These are phyloP conservation scores for Peromyscus nudipes DNA, from an alignment of 2,797 vertebrate genomes.

Conservation along the genomic window DNA sequence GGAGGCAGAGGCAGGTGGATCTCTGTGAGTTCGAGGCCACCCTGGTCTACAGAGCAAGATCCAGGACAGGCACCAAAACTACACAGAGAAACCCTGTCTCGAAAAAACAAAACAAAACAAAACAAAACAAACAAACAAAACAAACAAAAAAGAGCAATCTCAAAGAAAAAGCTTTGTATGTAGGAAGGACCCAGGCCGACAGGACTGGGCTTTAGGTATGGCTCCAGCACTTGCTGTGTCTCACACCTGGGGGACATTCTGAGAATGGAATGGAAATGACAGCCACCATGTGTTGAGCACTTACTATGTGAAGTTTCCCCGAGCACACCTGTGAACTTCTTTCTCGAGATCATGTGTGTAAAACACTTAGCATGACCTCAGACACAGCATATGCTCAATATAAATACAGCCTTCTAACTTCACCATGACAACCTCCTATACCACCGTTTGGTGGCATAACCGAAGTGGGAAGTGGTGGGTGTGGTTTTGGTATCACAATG, in stretches of 20 bases:
- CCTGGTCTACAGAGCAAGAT: too few species aligned
- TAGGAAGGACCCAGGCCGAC: background rate
- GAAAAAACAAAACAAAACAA: too few species aligned
- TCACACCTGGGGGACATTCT: background rate
- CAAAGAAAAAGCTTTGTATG: background rate
- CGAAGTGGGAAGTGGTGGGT: background rate
- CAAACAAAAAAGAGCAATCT: background rate
- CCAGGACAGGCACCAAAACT: too few species aligned
- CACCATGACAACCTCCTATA: background rate
- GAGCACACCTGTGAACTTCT: background rate
- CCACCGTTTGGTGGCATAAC: background rate
- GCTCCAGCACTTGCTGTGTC: background rate
- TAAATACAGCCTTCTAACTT: background rate
- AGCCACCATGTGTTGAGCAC: background rate
- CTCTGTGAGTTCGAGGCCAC: too few species aligned
- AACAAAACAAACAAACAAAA: too few species aligned
- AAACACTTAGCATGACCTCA: background rate
- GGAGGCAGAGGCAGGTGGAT: too few species aligned
- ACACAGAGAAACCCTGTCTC: too few species aligned
- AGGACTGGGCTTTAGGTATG: background rate
- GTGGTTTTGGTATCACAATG: background rate
- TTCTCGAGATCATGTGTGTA: background rate
- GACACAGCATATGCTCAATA: background rate
- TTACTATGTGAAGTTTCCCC: background rate
- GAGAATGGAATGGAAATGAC: background rate